A percentile compares a stretch with the other conserved stretches of the same genome.
These are phyloP conservation scores for Chaetodon trifasciatus DNA, from an alignment of 2,797 vertebrate genomes.

Conservation along the genomic window DNA sequence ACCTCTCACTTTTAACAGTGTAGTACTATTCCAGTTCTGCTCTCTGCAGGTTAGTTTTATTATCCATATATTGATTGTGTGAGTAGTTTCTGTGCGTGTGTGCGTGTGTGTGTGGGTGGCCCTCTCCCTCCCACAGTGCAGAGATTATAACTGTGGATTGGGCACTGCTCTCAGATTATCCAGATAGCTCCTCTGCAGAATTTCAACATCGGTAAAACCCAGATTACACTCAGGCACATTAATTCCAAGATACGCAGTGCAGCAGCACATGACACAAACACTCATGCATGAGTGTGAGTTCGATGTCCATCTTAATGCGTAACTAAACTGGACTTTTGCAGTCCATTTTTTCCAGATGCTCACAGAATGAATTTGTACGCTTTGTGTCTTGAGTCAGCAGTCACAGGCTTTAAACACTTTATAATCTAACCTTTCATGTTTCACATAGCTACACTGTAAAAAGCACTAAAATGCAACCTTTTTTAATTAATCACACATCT, in stretches of 20 bases:
- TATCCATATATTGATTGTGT: constrained; percentile 33
- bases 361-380: neutral
- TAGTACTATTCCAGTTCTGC: neutral
- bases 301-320: constrained; percentile 31
- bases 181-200: constrained; percentile 75
- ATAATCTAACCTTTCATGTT: neutral
- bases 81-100: neutral
- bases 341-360: neutral
- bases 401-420: neutral
- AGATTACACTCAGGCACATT: constrained; percentile 75
- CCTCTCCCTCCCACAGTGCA: constrained; percentile 19
- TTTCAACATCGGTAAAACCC: constrained; percentile 83
- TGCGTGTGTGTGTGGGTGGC: constrained; percentile 8
- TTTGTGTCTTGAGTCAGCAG: neutral
- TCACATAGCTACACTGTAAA: neutral
- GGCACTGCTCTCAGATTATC: constrained; percentile 80
- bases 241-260: constrained; percentile 48
- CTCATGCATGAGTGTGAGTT: constrained; percentile 16
- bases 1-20: constrained; percentile 12
- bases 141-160: constrained; percentile 70
- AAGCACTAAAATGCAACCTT: neutral
- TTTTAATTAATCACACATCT: neutral
- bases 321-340: constrained; percentile 17
- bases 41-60: constrained; percentile 27
- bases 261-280: constrained; percentile 19